Conservation (phyloP, 2,888 invertebrate genomes). For the Dyspetes luteomarginatus region DNA sequence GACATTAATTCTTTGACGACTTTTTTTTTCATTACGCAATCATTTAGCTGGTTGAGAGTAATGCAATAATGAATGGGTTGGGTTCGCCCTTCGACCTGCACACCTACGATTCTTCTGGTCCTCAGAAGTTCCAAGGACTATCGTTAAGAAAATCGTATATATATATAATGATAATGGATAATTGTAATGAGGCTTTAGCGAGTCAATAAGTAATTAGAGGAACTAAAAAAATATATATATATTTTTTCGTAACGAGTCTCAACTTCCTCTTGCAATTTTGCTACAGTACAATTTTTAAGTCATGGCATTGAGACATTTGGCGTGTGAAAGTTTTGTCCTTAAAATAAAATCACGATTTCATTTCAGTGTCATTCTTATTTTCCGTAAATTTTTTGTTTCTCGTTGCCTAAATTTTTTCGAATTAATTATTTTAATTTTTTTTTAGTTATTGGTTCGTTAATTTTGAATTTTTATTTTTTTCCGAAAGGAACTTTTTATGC, state of each 20-base stretch:
- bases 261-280: slow-evolving; percentile 25
- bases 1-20: slow-evolving; percentile 17
- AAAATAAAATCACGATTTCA: not conserved
- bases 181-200: slow-evolving; percentile 20
- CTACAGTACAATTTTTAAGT: not conserved
- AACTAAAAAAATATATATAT: not conserved
- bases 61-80: slow-evolving; percentile 53
- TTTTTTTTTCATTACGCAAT: slow-evolving; percentile 54
- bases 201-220: slow-evolving; percentile 10
- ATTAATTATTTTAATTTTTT: slow-evolving; percentile 15
- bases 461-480: not conserved
- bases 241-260: slow-evolving; percentile 16
- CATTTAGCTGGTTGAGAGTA: not conserved
- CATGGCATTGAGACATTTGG: slow-evolving; percentile 18
- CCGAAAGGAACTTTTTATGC: slow-evolving; percentile 87
- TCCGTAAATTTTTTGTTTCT: not conserved
- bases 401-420: too few species aligned
- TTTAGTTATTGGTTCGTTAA: too few species aligned
- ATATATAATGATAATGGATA: slow-evolving; percentile 15
- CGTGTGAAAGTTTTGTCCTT: slow-evolving; percentile 6
- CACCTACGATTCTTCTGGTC: slow-evolving; percentile 45
- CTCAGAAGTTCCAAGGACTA: slow-evolving; percentile 49
- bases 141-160: slow-evolving; percentile 13
- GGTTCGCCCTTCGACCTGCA: slow-evolving; percentile 61
- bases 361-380: not conserved